A percentile compares a stretch with the other conserved stretches of the same genome.
Evolutionary conservation across 37 sponge, comb jelly and placozoan genomes (phyloP).

Genomic region (Eunapius fragilis): DNA sequence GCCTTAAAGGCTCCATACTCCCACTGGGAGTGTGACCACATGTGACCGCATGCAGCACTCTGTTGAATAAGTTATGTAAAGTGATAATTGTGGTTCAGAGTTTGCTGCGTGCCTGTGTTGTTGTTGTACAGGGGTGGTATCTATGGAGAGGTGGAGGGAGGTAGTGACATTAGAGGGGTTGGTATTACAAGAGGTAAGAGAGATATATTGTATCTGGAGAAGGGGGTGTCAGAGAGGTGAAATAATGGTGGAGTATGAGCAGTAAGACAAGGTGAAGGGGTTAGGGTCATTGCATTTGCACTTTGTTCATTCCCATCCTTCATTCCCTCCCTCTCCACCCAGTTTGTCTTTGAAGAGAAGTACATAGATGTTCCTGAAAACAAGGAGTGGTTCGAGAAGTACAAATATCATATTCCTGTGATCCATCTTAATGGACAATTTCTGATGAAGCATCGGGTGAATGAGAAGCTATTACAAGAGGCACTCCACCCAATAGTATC

Average conservation of each 20-base stretch:
- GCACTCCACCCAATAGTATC: conserved; percentile 3
- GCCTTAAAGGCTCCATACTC: neutral
- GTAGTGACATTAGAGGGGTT: too few species aligned
- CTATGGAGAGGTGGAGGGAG: too few species aligned
- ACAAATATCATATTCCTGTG: conserved; percentile 84
- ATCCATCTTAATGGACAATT: conserved; percentile 77
- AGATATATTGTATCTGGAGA: too few species aligned
- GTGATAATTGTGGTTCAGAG: neutral
- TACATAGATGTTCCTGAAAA: conserved; percentile 69
- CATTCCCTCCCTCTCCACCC: neutral
- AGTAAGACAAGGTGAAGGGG: neutral
- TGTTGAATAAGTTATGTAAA: neutral
- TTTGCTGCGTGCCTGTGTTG: neutral
- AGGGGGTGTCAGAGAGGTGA: too few species aligned
- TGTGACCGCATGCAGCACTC: neutral
- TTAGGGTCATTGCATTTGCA: neutral
- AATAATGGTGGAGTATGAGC: too few species aligned
- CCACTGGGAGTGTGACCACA: neutral
- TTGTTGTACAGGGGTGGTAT: neutral
- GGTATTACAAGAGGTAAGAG: too few species aligned
- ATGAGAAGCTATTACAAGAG: conserved; percentile 27
- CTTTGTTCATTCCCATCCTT: too few species aligned
- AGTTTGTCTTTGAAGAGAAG: conserved; percentile 47
- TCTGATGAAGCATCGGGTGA: conserved; percentile 76
- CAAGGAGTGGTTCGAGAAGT: conserved; percentile 64